Evolutionary conservation across 2,113 vertebrate genomes (phyloP).

Genomic region (Seriola dumerili): DNA sequence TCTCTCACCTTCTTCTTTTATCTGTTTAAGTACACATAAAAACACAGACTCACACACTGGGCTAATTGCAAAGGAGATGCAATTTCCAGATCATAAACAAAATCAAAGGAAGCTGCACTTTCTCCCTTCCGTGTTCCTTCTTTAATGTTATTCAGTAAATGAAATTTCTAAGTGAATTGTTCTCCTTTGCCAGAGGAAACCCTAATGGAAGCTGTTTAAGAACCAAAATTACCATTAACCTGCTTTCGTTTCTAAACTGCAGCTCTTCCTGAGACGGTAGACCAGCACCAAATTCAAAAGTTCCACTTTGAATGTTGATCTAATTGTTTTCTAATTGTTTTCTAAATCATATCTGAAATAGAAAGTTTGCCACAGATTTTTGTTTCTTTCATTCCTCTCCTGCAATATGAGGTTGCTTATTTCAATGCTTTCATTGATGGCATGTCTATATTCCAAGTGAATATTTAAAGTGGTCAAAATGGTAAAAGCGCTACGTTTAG

Average conservation of each 20-base stretch:
- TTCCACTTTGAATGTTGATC: conserved; percentile 48
- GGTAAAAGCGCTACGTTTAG: conserved; percentile 57
- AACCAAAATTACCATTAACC: conserved; percentile 49
- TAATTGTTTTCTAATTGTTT: conserved; percentile 66
- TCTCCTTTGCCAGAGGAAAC: conserved; percentile 51
- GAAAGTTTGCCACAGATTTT: conserved; percentile 45
- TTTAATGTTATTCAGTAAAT: conserved; percentile 74
- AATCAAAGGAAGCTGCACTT: conserved; percentile 79
- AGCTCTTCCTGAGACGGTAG: conserved; percentile 17
- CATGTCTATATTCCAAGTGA: conserved; percentile 66
- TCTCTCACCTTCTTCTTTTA: conserved; percentile 67
- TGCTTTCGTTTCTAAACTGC: conserved; percentile 41
- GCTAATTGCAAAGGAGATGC: conserved; percentile 81
- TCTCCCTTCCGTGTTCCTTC: conserved; percentile 46
- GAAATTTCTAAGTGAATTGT: conserved; percentile 51
- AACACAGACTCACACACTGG: conserved; percentile 46
- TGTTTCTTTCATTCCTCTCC: conserved; percentile 37
- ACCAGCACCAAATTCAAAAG: conserved; percentile 37
- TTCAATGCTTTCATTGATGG: conserved; percentile 39
- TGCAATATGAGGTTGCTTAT: conserved; percentile 32
- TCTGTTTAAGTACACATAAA: conserved; percentile 59
- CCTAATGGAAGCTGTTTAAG: conserved; percentile 59
- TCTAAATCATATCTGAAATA: conserved; percentile 53
- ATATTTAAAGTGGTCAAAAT: conserved; percentile 71
- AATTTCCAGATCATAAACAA: conserved; percentile 80